Percentiles rank a stretch among this genome's conserved stretches.
These are phyloP conservation scores for Pimpla rufipes DNA, from an alignment of 2,888 invertebrate species.

Conservation along the genomic window DNA sequence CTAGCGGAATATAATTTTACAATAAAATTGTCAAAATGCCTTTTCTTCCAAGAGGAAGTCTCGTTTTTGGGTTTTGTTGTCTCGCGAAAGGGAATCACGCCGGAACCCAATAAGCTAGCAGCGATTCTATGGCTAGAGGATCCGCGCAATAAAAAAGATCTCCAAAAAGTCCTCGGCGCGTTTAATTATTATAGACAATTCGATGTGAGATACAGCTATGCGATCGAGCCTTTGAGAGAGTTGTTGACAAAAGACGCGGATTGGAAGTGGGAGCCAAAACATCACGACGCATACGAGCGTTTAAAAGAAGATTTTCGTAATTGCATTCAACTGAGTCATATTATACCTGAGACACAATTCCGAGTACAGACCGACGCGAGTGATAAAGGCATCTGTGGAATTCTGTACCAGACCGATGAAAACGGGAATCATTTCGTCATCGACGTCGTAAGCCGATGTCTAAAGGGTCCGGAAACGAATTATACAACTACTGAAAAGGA, in stretches of 20 bases:
- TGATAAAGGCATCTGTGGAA: conserved; percentile 63
- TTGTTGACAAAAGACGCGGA: neutral
- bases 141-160: neutral
- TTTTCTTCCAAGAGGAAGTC: neutral
- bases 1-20: neutral
- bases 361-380: conserved; percentile 63
- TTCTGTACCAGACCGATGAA: conserved; percentile 57
- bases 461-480: conserved; percentile 62
- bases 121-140: neutral
- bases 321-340: conserved; percentile 44
- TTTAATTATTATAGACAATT: conserved; percentile 2
- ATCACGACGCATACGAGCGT: conserved; percentile 40
- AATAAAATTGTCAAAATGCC: neutral
- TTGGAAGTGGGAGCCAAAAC: conserved; percentile 43
- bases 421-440: conserved; percentile 54
- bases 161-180: neutral
- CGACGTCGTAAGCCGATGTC: conserved; percentile 69
- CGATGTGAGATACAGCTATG: neutral
- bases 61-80: conserved; percentile 2
- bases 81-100: neutral
- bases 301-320: conserved; percentile 59
- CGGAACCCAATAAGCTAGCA: neutral
- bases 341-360: conserved; percentile 38
- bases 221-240: conserved; percentile 5
- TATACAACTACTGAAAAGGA: conserved; percentile 75